A percentile compares a stretch with the other conserved stretches of the same genome.
These are phyloP conservation scores for Acanthurus leucopareius DNA, from an alignment of 2,797 vertebrate genomes.

Conservation along the genomic window DNA sequence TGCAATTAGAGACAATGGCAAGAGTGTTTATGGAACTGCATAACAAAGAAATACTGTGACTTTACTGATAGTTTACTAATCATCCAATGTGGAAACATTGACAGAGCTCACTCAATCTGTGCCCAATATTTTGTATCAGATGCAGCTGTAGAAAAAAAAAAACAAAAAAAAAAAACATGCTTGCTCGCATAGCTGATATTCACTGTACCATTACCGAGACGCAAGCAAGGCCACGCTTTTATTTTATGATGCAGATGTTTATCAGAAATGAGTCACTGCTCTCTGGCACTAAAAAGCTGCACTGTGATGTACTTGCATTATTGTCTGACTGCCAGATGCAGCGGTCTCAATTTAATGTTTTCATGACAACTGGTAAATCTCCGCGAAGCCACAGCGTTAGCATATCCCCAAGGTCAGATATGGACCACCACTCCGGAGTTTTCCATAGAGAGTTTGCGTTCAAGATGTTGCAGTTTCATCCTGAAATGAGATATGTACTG, in stretches of 20 bases:
- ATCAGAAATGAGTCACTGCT: slow-evolving; percentile 85
- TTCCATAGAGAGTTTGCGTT: slow-evolving; percentile 53
- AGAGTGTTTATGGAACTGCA: slow-evolving; percentile 50
- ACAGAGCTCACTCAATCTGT: slow-evolving; percentile 62
- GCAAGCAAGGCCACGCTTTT: slow-evolving; percentile 77
- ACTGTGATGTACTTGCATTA: slow-evolving; percentile 79
- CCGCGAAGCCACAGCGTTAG: slow-evolving; percentile 70
- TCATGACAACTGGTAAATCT: slow-evolving; percentile 82
- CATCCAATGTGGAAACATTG: slow-evolving; percentile 60
- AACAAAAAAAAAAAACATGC: slow-evolving; percentile 69
- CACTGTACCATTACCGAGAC: slow-evolving; percentile 78
- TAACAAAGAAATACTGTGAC: slow-evolving; percentile 55
- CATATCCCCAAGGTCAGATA: slow-evolving; percentile 77
- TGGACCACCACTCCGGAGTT: slow-evolving; percentile 51
- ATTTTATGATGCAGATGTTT: slow-evolving; percentile 87
- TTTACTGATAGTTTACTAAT: slow-evolving; percentile 65
- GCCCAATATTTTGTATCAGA: slow-evolving; percentile 67
- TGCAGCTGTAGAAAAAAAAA: slow-evolving; percentile 77
- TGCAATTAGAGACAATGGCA: slow-evolving; percentile 38
- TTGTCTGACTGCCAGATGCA: slow-evolving; percentile 83
- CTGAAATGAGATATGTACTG: slow-evolving; percentile 58
- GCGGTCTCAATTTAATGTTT: slow-evolving; percentile 77
- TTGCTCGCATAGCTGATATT: slow-evolving; percentile 81
- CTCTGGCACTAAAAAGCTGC: slow-evolving; percentile 63
- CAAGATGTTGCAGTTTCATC: slow-evolving; percentile 67